Evolutionary conservation across 2,113 vertebrate species (phyloP).

Genomic region (Corythoichthys haematopterus): DNA sequence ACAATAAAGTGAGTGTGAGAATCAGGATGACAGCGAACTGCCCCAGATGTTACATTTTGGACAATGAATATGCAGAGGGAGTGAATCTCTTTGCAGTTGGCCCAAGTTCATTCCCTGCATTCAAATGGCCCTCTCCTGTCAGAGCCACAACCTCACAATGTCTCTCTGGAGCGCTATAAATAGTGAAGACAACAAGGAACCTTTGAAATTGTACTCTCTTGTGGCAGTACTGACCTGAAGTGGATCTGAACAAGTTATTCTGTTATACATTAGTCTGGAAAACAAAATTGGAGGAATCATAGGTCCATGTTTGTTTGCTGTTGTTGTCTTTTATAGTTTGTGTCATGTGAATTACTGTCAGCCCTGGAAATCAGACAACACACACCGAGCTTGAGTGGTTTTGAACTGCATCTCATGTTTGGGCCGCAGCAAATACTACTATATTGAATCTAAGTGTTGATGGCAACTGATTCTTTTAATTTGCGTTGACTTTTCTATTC

Average conservation of each 20-base stretch:
- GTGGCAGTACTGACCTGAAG: slow-evolving; percentile 37
- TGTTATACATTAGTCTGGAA: slow-evolving; percentile 20
- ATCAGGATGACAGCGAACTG: slow-evolving; percentile 47
- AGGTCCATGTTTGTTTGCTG: neutral
- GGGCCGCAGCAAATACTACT: slow-evolving; percentile 14
- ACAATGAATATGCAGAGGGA: slow-evolving; percentile 48
- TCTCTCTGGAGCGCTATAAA: slow-evolving; percentile 54
- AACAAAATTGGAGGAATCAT: neutral
- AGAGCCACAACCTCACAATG: slow-evolving; percentile 40
- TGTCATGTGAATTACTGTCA: neutral
- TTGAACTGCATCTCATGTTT: slow-evolving; percentile 9
- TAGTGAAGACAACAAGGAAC: slow-evolving; percentile 41
- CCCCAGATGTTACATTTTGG: slow-evolving; percentile 52
- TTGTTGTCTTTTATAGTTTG: neutral
- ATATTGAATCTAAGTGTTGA: slow-evolving; percentile 26
- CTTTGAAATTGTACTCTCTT: slow-evolving; percentile 31
- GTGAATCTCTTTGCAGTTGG: slow-evolving; percentile 32
- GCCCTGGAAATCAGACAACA: slow-evolving; percentile 17
- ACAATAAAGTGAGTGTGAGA: slow-evolving; percentile 39
- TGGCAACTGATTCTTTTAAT: slow-evolving; percentile 9
- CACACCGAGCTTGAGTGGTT: slow-evolving; percentile 13
- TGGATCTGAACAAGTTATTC: slow-evolving; percentile 9
- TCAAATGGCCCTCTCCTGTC: slow-evolving; percentile 57
- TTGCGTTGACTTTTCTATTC: slow-evolving; percentile 7
- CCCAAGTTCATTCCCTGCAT: slow-evolving; percentile 40